Conservation (phyloP, 2,888 invertebrate genomes). For the Sphecodes monilicornis region DNA sequence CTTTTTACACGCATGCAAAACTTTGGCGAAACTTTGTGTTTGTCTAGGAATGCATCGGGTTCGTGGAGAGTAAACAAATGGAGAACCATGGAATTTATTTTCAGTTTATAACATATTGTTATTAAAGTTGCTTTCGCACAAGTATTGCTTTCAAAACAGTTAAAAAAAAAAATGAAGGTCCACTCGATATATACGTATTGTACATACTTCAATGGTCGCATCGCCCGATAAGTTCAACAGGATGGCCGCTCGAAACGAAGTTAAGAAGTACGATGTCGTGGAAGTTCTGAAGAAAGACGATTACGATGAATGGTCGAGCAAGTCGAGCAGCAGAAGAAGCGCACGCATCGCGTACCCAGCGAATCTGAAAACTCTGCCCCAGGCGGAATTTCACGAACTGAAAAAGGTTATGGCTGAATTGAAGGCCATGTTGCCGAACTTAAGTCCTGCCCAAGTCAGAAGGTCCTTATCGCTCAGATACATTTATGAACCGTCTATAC, state of each 20-base stretch:
- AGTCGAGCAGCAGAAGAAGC: neutral
- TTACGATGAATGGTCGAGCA: constrained; percentile 31
- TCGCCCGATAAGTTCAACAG: neutral
- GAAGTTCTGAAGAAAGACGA: constrained; percentile 16
- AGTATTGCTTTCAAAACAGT: too few species aligned
- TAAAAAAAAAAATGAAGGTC: too few species aligned
- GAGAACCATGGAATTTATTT: too few species aligned
- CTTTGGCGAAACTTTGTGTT: too few species aligned
- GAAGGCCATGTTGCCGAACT: constrained; percentile 79
- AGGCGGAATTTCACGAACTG: constrained; percentile 67
- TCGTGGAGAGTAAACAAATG: too few species aligned
- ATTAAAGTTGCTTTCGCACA: too few species aligned
- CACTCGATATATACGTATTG: too few species aligned
- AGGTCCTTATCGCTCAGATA: constrained; percentile 69
- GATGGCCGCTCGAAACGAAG: neutral
- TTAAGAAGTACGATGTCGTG: neutral
- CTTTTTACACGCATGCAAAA: too few species aligned
- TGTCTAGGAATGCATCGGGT: too few species aligned
- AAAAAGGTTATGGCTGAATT: constrained; percentile 75
- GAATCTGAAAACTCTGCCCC: constrained; percentile 68
- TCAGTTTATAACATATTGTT: too few species aligned
- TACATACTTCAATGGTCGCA: neutral
- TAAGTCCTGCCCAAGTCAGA: constrained; percentile 80
- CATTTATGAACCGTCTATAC: neutral
- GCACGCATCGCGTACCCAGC: neutral